phyloP scores from a whole-genome alignment of 2,797 vertebrate genomes.

The Muraenolepis orangiensis region DNA sequence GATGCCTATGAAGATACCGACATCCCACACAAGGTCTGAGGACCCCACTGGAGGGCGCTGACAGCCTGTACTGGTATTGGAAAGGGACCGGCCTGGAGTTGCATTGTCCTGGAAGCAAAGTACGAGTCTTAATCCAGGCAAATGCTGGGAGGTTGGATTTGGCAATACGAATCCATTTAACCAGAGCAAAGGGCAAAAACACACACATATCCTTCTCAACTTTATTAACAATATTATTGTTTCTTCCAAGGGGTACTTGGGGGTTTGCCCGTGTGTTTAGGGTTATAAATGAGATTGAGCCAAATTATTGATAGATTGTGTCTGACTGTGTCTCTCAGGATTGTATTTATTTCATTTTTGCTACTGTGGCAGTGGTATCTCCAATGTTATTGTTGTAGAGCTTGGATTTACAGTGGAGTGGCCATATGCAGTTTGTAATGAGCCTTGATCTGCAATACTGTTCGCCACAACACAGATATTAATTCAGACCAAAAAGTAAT shows the following conservation, averaged over 20 bases:
- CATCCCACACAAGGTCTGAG: slow-evolving; percentile 63
- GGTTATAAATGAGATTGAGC: slow-evolving; percentile 41
- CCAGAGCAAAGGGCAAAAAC: slow-evolving; percentile 33
- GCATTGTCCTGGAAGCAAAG: slow-evolving; percentile 32
- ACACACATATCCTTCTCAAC: slow-evolving; percentile 36
- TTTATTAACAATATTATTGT: slow-evolving; percentile 42
- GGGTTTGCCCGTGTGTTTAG: slow-evolving; percentile 42
- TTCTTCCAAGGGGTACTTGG: slow-evolving; percentile 61
- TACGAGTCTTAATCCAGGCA: slow-evolving; percentile 26
- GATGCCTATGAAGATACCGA: slow-evolving; percentile 67
- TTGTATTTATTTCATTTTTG: slow-evolving; percentile 68
- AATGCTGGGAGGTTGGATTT: slow-evolving; percentile 24
- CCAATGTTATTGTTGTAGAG: slow-evolving; percentile 43
- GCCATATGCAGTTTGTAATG: slow-evolving; percentile 38
- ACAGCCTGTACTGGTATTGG: slow-evolving; percentile 18
- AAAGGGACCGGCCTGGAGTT: slow-evolving; percentile 15
- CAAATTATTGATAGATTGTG: slow-evolving; percentile 45
- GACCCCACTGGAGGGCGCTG: slow-evolving; percentile 68
- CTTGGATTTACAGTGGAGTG: slow-evolving; percentile 44
- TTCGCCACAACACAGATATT: slow-evolving; percentile 50
- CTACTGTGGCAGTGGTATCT: slow-evolving; percentile 50
- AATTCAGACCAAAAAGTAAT: slow-evolving; percentile 63
- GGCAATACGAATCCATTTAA: slow-evolving; percentile 31
- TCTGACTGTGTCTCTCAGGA: slow-evolving; percentile 71
- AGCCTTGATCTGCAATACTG: slow-evolving; percentile 65